Base-by-base conservation (phyloP, 53 echinoderm and acorn worm species). In the Henricia sp. region DNA sequence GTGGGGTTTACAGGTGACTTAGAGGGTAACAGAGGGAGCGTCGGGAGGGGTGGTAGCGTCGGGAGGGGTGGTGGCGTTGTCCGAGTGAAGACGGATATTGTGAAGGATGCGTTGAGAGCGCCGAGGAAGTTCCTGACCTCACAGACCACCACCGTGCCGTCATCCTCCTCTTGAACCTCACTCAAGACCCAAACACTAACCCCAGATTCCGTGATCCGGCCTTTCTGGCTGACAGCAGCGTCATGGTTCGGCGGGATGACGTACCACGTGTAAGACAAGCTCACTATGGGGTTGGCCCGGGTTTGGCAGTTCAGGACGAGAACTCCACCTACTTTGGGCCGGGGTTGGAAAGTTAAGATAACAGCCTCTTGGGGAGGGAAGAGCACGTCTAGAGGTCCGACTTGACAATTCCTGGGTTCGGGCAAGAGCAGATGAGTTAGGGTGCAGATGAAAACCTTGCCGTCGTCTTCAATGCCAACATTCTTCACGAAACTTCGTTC, bases 381-480 rank as follows among this genome's bases (percentile, higher is more conserved):
- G 41, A 74, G 41, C 0, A 91, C 87, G 71, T 87, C 84, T 6
- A 91, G 40, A 29, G 74, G 76, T 35, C 84, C 91, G 1, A 91
- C 60, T 10, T 30, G 40, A n/a, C 91, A 91, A 0, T 71, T 76
- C 16, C 69, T 66, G 30, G 83, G 72, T 38, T 76, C 69, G 12
- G 40, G 44, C 10, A 75, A 14, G 29, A 88, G 66, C 19, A 74
- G 73, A 26, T 89, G 89, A 9, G 42, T 89, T 32, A 89, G 54
- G 6, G 64, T 72, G 43, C 91, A 91, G 4, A 65, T n/a, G 40
- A 91, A 84, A 2, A 6, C 43, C 41, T 27, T 59, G 2, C 77
- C 52, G 67, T 91, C 74, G 64, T 91, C 91, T 13, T 52, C 70
- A 19, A 12, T 59, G 8, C 71, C 50, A 33, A 80, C 46, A 21